These are phyloP conservation scores for Drosophila algonquin DNA, from an alignment of 2,888 invertebrate species.

Conservation along the genomic window DNA sequence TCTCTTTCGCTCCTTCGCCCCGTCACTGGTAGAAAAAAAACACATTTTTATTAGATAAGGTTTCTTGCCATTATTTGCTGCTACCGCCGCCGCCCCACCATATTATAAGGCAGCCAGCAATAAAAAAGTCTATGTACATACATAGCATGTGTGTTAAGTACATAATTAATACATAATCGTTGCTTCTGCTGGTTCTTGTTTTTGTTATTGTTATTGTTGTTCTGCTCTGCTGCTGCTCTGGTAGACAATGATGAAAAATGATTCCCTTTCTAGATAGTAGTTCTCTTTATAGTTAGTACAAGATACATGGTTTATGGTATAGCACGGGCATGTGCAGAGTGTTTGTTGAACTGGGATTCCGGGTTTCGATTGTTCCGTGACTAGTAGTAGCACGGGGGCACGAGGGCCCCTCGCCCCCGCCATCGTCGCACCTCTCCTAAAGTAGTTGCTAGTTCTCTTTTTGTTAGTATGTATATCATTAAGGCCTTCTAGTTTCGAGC, in stretches of 20 bases:
- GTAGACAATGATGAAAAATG: constrained; percentile 42
- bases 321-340: constrained; percentile 15
- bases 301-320: constrained; percentile 45
- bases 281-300: constrained; percentile 51
- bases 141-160: constrained; percentile 62
- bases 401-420: constrained; percentile 29
- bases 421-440: constrained; percentile 58
- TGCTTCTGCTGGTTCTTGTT: constrained; percentile 32
- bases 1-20: constrained; percentile 39
- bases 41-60: constrained; percentile 42
- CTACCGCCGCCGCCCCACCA: constrained; percentile 9
- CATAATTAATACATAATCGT: constrained; percentile 70
- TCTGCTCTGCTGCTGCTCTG: constrained; percentile 24
- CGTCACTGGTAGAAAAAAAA: constrained; percentile 42
- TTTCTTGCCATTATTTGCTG: constrained; percentile 26
- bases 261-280: constrained; percentile 23
- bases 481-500: constrained; percentile 76
- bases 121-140: constrained; percentile 38
- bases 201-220: constrained; percentile 19
- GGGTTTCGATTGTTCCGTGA: constrained; percentile 48
- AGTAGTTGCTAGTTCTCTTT: constrained; percentile 56
- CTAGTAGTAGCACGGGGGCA: constrained; percentile 59
- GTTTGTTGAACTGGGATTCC: constrained; percentile 47
- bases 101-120: constrained; percentile 23
- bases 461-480: constrained; percentile 62